Conservation (phyloP, 2,888 invertebrate species). For the Erebia ligea region DNA sequence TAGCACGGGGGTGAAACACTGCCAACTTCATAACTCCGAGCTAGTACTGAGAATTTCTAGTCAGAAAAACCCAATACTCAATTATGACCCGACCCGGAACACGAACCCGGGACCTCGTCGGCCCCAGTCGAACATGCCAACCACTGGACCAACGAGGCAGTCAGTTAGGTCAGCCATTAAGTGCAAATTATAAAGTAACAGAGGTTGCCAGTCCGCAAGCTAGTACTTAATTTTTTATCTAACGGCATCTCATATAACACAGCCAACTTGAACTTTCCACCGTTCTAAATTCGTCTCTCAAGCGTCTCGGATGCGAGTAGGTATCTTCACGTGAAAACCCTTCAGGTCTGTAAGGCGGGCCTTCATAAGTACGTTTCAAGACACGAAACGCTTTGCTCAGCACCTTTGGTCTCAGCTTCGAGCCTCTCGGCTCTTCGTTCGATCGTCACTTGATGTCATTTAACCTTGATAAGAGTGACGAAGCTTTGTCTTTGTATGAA, state of each 20-base stretch:
- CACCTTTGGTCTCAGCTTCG: constrained; percentile 38
- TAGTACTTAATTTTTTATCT: constrained; percentile 19
- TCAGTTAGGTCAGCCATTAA: too few relatives aligned
- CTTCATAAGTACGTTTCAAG: constrained; percentile 42
- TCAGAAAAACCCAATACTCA: too few relatives aligned
- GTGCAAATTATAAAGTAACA: too few relatives aligned
- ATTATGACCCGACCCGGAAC: too few relatives aligned
- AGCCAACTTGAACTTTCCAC: constrained; percentile 40
- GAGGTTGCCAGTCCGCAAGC: background rate
- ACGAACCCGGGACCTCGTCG: too few relatives aligned
- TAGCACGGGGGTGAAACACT: too few relatives aligned
- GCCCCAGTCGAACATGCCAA: too few relatives aligned
- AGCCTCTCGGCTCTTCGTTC: constrained; percentile 40
- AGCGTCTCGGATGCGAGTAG: constrained; percentile 38
- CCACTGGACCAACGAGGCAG: too few relatives aligned
- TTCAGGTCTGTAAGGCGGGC: constrained; percentile 45
- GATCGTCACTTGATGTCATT: constrained; percentile 44
- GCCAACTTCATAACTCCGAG: too few relatives aligned
- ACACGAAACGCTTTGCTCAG: constrained; percentile 39
- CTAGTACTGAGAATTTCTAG: too few relatives aligned
- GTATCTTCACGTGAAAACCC: constrained; percentile 44
- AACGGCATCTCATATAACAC: constrained; percentile 30
- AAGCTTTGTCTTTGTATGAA: constrained; percentile 31
- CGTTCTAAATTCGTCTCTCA: constrained; percentile 42
- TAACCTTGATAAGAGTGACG: constrained; percentile 40